Evolutionary conservation across 2,113 vertebrate species (phyloP).

Genomic region (Anoura caudifer): DNA sequence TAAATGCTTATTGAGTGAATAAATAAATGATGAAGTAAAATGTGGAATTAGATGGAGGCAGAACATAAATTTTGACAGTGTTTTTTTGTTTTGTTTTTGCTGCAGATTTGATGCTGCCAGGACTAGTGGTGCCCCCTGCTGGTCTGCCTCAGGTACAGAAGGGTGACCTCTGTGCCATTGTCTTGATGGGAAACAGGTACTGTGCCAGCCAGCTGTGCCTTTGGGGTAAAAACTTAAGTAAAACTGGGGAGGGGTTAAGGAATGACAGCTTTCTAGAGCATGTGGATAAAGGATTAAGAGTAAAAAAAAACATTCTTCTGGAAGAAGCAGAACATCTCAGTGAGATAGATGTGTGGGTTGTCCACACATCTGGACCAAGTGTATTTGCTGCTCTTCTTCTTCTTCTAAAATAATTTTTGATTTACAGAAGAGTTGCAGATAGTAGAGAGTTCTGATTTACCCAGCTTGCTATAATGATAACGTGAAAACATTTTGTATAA

Average conservation of each 20-base stretch:
- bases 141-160: conserved; percentile 89
- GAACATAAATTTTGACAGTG: conserved; percentile 2
- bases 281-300: background rate
- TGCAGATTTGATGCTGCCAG: conserved; percentile 97
- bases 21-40: conserved; percentile 2
- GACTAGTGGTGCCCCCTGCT: conserved; percentile 87
- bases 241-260: background rate
- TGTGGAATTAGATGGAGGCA: conserved; percentile 15
- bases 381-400: background rate
- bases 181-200: conserved; percentile 90
- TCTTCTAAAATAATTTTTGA: background rate
- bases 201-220: background rate
- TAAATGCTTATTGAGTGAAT: background rate
- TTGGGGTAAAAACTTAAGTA: background rate
- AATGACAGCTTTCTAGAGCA: background rate
- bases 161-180: conserved; percentile 89
- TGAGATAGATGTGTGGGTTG: background rate
- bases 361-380: background rate
- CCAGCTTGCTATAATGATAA: background rate
- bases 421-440: background rate
- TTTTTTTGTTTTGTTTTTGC: conserved; percentile 18
- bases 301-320: background rate
- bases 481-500: background rate
- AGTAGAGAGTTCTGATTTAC: background rate
- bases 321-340: background rate